Percentiles rank a stretch among this genome's conserved stretches.
phyloP scores from a whole-genome alignment of 2,797 vertebrate species.

The Esox masquinongy region DNA sequence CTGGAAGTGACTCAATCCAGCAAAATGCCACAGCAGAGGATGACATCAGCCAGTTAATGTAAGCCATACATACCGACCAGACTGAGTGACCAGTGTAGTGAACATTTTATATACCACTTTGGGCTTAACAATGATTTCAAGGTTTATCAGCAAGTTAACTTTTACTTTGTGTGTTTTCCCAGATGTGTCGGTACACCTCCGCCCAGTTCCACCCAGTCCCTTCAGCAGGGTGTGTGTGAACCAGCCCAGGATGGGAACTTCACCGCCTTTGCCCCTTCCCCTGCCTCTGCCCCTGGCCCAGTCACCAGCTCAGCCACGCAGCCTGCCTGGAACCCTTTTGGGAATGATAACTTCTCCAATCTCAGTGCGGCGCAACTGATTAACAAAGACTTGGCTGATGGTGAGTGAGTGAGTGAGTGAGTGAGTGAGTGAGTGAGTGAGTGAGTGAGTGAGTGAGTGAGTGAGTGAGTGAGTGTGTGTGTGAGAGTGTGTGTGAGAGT shows the following conservation, averaged over 20 bases:
- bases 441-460: no score
- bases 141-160: background rate
- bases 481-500: no score
- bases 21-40: constrained; percentile 83
- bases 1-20: constrained; percentile 83
- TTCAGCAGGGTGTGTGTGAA: constrained; percentile 82
- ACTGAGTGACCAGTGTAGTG: no score
- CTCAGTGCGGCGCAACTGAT: constrained; percentile 87
- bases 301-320: constrained; percentile 60
- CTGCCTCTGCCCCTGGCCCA: constrained; percentile 31
- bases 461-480: background rate
- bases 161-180: constrained; percentile 5
- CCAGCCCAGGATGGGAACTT: constrained; percentile 59
- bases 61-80: constrained; percentile 32
- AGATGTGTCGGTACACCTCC: constrained; percentile 86
- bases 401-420: background rate
- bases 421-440: no score
- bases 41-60: constrained; percentile 81
- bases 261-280: constrained; percentile 15
- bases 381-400: constrained; percentile 84
- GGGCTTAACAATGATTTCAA: background rate
- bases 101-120: no score
- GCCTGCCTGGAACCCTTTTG: constrained; percentile 95
- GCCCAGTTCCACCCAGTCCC: constrained; percentile 79
- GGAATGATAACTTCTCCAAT: constrained; percentile 92